Conservation (phyloP, 2,113 vertebrate species). For the Chloebia gouldiae region DNA sequence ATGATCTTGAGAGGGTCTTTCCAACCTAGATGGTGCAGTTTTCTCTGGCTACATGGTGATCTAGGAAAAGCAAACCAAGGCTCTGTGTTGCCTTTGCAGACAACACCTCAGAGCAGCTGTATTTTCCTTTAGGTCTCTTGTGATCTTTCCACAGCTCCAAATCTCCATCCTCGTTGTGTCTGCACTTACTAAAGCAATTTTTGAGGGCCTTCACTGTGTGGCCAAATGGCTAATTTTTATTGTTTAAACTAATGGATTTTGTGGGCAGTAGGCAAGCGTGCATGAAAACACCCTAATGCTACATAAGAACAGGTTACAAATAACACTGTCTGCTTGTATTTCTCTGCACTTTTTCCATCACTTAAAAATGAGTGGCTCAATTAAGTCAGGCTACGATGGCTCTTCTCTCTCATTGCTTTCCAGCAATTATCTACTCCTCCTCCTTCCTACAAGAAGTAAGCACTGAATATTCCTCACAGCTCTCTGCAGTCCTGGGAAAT, state of each 20-base stretch:
- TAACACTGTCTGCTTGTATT: neutral
- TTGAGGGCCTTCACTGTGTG: neutral
- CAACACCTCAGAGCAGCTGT: neutral
- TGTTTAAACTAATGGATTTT: slow-evolving; percentile 58
- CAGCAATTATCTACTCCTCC: neutral
- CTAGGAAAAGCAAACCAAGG: neutral
- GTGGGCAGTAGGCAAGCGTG: slow-evolving; percentile 20
- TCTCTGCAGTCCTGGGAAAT: neutral
- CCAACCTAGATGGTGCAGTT: neutral
- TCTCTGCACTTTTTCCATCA: neutral
- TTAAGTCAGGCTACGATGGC: neutral
- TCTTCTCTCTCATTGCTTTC: neutral
- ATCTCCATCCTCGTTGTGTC: neutral
- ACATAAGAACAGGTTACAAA: slow-evolving; percentile 6
- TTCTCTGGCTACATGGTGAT: neutral
- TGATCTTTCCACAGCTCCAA: neutral
- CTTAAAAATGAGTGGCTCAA: neutral
- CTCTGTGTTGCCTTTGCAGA: neutral
- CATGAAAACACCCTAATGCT: slow-evolving; percentile 29
- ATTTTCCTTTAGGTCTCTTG: neutral
- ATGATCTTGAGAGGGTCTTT: neutral
- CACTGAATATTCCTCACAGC: neutral
- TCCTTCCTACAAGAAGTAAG: neutral
- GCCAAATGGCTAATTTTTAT: slow-evolving; percentile 24
- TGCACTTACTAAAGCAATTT: slow-evolving; percentile 28